Evolutionary conservation across 2,888 invertebrate species (phyloP).

Genomic region (Unio pictorum): DNA sequence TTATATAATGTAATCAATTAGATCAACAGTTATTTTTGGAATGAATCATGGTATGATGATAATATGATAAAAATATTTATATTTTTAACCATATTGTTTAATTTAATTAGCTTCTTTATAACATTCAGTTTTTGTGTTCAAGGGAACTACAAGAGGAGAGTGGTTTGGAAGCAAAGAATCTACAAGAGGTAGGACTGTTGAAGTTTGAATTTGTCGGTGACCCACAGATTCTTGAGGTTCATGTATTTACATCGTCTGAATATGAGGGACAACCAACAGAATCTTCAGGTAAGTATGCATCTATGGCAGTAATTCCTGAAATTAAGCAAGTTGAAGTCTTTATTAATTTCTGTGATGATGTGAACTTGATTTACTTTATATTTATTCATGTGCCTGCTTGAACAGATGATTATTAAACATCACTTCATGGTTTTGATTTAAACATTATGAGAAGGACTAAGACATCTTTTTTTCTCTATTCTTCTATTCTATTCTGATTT

Average conservation of each 20-base stretch:
- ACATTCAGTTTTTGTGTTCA: slow-evolving; percentile 11
- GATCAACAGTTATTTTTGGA: too few species aligned
- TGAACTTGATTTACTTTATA: too few species aligned
- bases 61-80: neutral
- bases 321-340: neutral
- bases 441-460: too few species aligned
- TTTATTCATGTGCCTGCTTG: too few species aligned
- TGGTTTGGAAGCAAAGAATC: slow-evolving; percentile 73
- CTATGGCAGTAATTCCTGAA: neutral
- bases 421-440: too few species aligned
- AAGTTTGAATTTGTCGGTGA: slow-evolving; percentile 79
- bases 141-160: slow-evolving; percentile 82
- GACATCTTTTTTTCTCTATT: too few species aligned
- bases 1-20: too few species aligned
- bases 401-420: too few species aligned
- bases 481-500: too few species aligned
- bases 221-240: slow-evolving; percentile 77
- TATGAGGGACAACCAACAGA: slow-evolving; percentile 77
- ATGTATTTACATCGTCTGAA: slow-evolving; percentile 77
- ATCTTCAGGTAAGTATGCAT: slow-evolving; percentile 74
- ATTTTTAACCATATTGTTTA: neutral
- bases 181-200: slow-evolving; percentile 78
- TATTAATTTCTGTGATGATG: too few species aligned
- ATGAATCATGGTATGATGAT: too few species aligned
- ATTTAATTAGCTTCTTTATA: neutral